Percentiles rank a stretch among this genome's conserved stretches.
Conservation (phyloP, 2,113 vertebrate species). For the Eulemur rufifrons region DNA sequence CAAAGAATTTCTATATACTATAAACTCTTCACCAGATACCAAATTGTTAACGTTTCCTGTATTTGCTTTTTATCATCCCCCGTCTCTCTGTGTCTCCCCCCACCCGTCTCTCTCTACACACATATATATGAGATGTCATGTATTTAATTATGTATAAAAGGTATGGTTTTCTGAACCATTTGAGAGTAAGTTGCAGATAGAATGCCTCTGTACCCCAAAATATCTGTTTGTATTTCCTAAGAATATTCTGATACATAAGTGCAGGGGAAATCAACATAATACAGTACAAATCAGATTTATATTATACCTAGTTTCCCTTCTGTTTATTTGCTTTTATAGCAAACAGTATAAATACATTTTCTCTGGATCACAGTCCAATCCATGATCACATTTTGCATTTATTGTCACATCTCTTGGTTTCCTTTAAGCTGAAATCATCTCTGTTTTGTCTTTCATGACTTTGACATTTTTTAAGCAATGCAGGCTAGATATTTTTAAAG, state of each 20-base stretch:
- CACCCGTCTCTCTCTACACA: too few relatives aligned
- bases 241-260: not conserved
- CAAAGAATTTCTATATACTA: not conserved
- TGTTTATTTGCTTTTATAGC: not conserved
- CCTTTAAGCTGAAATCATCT: not conserved
- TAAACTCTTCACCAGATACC: not conserved
- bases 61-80: not conserved
- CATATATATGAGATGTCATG: not conserved
- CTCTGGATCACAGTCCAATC: not conserved
- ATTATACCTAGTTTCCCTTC: not conserved
- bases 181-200: not conserved
- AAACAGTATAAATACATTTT: constrained; percentile 4
- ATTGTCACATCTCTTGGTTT: not conserved
- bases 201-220: not conserved
- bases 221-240: not conserved
- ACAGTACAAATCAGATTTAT: not conserved
- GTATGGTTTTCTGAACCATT: not conserved
- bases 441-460: not conserved
- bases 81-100: not conserved
- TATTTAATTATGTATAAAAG: not conserved
- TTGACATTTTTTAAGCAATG: not conserved
- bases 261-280: not conserved
- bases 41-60: not conserved
- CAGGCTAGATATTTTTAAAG: not conserved
- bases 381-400: not conserved